A percentile compares a stretch with the other conserved stretches of the same genome.
phyloP scores from a whole-genome alignment of 2,797 vertebrate genomes.

The Remorina albescens region DNA sequence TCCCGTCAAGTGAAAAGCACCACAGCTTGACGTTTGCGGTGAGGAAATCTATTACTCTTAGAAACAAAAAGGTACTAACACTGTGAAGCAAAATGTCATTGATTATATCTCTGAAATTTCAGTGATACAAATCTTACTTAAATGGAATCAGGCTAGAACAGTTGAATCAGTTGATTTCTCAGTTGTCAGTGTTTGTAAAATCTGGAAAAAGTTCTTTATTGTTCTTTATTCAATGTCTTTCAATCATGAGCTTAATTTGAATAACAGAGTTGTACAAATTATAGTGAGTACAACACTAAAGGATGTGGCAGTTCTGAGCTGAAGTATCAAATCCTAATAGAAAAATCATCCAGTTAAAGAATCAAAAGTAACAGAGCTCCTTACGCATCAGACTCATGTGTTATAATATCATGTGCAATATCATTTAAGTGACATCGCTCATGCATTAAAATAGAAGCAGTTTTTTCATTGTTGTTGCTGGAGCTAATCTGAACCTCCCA shows the following conservation, averaged over 20 bases:
- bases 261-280: neutral
- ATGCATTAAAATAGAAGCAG: neutral
- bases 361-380: neutral
- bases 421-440: neutral
- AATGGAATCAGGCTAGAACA: neutral
- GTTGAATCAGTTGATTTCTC: no score
- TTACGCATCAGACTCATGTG: neutral
- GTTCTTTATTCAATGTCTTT: no score
- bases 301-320: no score
- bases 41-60: neutral
- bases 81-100: neutral
- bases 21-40: neutral
- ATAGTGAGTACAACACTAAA: neutral
- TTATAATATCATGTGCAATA: neutral
- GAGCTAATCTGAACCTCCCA: neutral
- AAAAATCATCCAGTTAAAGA: neutral
- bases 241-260: neutral
- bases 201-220: no score
- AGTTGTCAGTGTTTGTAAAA: no score
- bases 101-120: neutral
- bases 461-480: neutral
- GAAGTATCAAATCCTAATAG: neutral
- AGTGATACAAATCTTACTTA: neutral
- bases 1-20: neutral
- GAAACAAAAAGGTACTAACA: neutral